Base-by-base conservation (phyloP, 2,113 vertebrate species). In the Chroicocephalus ridibundus region DNA sequence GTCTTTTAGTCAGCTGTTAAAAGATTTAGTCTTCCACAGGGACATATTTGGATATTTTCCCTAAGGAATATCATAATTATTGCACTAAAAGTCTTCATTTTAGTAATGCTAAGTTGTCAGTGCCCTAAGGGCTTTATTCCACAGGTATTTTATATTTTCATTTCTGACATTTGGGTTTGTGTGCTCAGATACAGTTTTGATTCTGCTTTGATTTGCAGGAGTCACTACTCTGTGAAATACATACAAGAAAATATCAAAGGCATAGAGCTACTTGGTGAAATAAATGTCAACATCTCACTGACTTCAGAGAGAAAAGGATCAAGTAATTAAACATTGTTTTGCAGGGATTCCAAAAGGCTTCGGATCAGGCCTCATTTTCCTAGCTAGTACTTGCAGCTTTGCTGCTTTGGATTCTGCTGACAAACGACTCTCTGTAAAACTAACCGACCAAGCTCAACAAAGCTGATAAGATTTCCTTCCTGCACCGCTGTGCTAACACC, bases 381-480 rank as follows among this genome's bases (percentile, higher is more conserved):
- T 82, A 87, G 88, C 69, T 40, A 13, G 44, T 31, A 47, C 72
- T 83, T 78, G 86, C 86, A 94, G 76, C 64, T 31, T 82, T 85
- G 68, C 90, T 77, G 75, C 90, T 90, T 57, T 72, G 58, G 83
- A 79, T 96, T 94, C 61, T 92, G 94, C 96, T 95, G 96, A 94
- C 94, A 76, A 94, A 91, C 0, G 3, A 62, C 78, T 92, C 66
- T 49, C 54, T 46, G 69, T 78, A 70, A 58, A 94, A 72, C 82
- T 15, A 92, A 90, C 92, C 79, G 1, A 88, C 91, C 17, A 11
- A 93, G 91, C 96, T 95, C 93, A 86, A 74, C 81, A 84, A 24
- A 95, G 69, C 86, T 62, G 96, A 82, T 95, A 96, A 96, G 84
- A 66, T 94, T 97, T 95, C 81, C 93, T 96, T 97, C 96, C 97